Evolutionary conservation across 2,888 invertebrate genomes (phyloP), one percentile per base, ranked within the genome.

Genomic region (Germaria angustata): DNA sequence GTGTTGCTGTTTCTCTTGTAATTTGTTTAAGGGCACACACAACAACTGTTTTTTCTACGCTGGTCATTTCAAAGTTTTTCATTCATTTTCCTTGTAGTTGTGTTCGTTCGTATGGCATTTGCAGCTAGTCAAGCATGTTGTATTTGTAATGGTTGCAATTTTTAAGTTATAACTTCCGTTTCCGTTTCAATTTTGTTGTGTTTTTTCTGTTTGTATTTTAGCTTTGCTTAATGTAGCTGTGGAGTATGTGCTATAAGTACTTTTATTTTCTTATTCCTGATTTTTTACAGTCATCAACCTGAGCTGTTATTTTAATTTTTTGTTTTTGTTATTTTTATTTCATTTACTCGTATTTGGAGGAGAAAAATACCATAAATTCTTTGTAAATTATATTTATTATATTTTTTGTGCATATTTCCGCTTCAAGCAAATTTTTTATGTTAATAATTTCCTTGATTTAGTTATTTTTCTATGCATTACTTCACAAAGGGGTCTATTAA

Each of bases 131-230:
- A 36, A 51, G 69, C 75, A 53, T 71, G 69, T 69, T 63, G 61
- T 39, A 46, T 63, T 44, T 46, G 49, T 66, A 73, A 61, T 73
- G 68, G 59, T 34, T 59, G 44, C 69, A 57, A 65, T 59, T 71
- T 80, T 57, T 44, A 76, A 76, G 51, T 80, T 80, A 80, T 80
- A 75, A 76, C 65, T 80, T 76, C 76, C 76, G 61, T 32, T 80
- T 73, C 34, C 46, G 32, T 53, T 66, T 57, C 17, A n/a, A 5
- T 11, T 24, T 63, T 32, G 6, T 63, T 32, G 6, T 51, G 5
- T 36, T 51, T 15, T 36, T 22, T 15, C 20, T 53, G n/a, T n/a
- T n/a, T n/a, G n/a, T n/a, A n/a, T 53, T 1, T 32, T 24, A 15
- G 1, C 28, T 1, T 11, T 46, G 6, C 9, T 28, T 57, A 17